Evolutionary conservation across 2,888 invertebrate species (phyloP).

Genomic region (Dicyrtoma fusca): DNA sequence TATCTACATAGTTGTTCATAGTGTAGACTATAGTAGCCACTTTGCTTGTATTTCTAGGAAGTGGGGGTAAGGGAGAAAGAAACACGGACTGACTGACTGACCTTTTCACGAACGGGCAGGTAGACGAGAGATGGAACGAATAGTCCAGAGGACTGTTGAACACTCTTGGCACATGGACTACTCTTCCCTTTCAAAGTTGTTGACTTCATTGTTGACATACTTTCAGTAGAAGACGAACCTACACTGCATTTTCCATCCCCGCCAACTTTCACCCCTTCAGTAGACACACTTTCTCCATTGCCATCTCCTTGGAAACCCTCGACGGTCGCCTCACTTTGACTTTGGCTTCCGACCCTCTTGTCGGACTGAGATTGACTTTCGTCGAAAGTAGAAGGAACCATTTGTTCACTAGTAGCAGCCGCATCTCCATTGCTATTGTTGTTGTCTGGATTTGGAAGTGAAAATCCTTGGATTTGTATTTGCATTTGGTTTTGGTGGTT

Average conservation of each 20-base stretch:
- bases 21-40: not conserved
- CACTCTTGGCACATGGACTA: conserved; percentile 21
- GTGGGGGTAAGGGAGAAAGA: conserved; percentile 93
- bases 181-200: not conserved
- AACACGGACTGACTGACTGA: conserved; percentile 82
- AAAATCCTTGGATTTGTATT: not conserved
- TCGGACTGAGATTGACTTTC: no score
- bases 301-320: no score
- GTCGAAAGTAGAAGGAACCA: no score
- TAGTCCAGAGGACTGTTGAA: conserved; percentile 60
- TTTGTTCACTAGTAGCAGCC: no score
- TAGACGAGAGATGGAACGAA: conserved; percentile 91
- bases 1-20: not conserved
- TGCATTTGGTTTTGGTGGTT: not conserved
- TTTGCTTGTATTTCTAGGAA: conserved; percentile 39
- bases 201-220: not conserved
- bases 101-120: conserved; percentile 86
- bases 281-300: no score
- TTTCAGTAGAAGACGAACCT: not conserved
- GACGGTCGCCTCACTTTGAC: no score
- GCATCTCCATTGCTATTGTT: no score
- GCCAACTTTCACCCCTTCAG: not conserved
- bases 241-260: not conserved
- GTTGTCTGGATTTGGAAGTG: not conserved
- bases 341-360: no score